Conservation (phyloP, 2,797 vertebrate genomes). For the Mus minutoides region DNA sequence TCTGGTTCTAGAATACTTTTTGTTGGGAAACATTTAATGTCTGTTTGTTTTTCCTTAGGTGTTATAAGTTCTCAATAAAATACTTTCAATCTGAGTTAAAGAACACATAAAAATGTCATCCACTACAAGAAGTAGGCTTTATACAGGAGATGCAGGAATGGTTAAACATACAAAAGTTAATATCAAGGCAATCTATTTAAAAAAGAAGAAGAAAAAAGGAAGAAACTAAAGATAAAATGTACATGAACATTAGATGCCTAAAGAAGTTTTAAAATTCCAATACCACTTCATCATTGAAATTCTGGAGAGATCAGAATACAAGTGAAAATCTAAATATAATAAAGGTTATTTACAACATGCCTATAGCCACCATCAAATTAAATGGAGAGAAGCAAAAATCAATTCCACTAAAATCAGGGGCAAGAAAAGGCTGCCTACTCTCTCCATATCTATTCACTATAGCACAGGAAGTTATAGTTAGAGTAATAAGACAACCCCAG, state of each 20-base stretch:
- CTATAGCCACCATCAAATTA: neutral
- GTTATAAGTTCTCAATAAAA: neutral
- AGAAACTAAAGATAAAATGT: rapidly evolving
- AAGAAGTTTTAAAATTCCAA: neutral
- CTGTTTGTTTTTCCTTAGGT: neutral
- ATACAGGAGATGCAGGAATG: neutral
- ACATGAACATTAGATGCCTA: neutral
- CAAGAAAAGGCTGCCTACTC: neutral
- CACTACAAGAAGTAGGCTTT: neutral
- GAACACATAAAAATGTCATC: neutral
- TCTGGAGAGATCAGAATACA: too few relatives aligned
- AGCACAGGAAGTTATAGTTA: neutral
- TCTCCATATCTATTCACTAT: neutral
- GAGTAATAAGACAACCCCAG: neutral
- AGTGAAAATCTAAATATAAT: neutral
- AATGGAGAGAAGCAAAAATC: neutral
- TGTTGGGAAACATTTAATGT: neutral
- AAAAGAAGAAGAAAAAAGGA: neutral
- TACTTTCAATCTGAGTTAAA: neutral
- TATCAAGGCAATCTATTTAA: neutral
- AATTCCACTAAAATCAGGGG: neutral
- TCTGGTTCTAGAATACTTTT: neutral
- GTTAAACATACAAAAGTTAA: neutral
- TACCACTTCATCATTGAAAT: neutral
- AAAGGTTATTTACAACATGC: neutral